These are phyloP conservation scores for Helleia helle DNA, from an alignment of 2,888 invertebrate genomes.

Conservation along the genomic window DNA sequence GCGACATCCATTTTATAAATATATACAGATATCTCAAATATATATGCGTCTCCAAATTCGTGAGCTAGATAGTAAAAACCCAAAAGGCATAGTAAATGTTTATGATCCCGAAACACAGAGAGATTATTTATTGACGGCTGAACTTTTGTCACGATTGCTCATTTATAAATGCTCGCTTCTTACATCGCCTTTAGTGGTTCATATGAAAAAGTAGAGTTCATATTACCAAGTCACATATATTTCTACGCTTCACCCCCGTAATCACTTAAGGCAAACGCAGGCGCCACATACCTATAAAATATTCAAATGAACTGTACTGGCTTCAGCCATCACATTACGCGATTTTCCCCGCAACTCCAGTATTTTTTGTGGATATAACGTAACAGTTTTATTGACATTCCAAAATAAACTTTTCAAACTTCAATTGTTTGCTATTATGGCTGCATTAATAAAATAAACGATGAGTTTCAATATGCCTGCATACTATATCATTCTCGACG, in stretches of 20 bases:
- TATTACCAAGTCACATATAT: slow-evolving; percentile 10
- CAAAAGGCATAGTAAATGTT: too few relatives aligned
- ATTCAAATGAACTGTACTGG: slow-evolving; percentile 41
- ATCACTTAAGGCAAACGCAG: slow-evolving; percentile 27
- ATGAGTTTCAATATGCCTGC: too few relatives aligned
- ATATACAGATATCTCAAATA: too few relatives aligned
- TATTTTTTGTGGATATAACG: slow-evolving; percentile 5
- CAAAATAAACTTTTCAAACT: slow-evolving; percentile 7
- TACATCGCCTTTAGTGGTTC: slow-evolving; percentile 6
- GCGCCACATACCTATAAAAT: slow-evolving; percentile 37
- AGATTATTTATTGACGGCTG: too few relatives aligned
- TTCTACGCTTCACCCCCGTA: slow-evolving; percentile 18
- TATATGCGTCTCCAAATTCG: too few relatives aligned
- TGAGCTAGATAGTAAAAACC: too few relatives aligned
- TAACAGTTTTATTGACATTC: slow-evolving; percentile 10
- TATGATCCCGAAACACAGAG: too few relatives aligned
- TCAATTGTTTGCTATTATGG: too few relatives aligned
- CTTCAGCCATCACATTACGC: slow-evolving; percentile 36
- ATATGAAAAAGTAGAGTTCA: slow-evolving; percentile 7
- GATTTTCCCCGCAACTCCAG: slow-evolving; percentile 28
- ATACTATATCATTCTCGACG: too few relatives aligned
- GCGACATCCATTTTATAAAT: too few relatives aligned
- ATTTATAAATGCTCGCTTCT: slow-evolving; percentile 4
- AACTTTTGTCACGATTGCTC: too few relatives aligned
- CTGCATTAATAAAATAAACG: too few relatives aligned